Evolutionary conservation across 2,113 vertebrate genomes (phyloP).

Genomic region (Boulengeromyrus knoepffleri): DNA sequence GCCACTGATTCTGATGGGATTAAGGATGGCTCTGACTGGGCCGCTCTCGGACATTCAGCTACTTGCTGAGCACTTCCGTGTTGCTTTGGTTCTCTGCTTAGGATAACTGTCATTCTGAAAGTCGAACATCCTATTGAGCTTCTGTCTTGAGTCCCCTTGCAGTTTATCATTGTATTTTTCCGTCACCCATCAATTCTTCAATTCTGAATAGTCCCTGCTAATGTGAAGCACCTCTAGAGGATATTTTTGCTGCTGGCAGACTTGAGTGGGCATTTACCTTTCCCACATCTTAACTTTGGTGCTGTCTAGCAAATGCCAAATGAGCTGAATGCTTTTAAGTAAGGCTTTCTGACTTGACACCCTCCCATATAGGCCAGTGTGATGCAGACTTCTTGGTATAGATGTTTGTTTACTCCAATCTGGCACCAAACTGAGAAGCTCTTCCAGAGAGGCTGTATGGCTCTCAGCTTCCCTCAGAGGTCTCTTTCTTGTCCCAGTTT

Average conservation of each 20-base stretch:
- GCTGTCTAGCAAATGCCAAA: neutral
- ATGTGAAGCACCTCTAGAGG: neutral
- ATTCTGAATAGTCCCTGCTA: neutral
- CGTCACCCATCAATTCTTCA: neutral
- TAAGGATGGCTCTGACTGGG: too few relatives aligned
- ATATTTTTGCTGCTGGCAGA: neutral
- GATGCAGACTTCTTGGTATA: neutral
- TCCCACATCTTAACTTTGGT: neutral
- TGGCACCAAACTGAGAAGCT: neutral
- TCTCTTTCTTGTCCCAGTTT: neutral
- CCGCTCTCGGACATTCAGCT: too few relatives aligned
- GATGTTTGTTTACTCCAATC: neutral
- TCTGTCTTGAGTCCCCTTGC: neutral
- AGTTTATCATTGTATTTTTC: neutral
- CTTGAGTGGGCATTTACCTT: neutral
- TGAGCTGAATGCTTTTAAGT: neutral
- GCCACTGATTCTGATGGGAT: too few relatives aligned
- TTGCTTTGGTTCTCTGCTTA: too few relatives aligned
- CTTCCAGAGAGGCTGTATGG: neutral
- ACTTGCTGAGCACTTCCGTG: too few relatives aligned
- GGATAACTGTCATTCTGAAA: too few relatives aligned
- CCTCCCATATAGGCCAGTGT: too few relatives aligned
- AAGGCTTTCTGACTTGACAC: too few relatives aligned
- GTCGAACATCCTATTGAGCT: neutral
- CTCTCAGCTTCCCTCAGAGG: neutral